Base-by-base conservation (phyloP, 2,797 vertebrate genomes). In the Tragelaphus oryx region DNA sequence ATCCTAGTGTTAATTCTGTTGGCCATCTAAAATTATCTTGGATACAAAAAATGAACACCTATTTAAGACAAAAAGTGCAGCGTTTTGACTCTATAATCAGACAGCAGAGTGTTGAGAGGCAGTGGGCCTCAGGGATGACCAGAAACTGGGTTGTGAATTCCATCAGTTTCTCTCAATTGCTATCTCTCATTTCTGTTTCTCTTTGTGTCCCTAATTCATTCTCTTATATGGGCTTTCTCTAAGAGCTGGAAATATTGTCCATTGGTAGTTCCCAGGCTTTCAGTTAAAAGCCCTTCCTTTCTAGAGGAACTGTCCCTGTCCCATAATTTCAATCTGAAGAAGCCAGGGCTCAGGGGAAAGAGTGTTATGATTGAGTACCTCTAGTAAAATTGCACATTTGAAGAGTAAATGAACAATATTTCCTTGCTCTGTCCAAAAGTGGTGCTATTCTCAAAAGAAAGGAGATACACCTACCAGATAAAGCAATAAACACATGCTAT, bases 101-200 rank as follows among this genome's bases (percentile, higher is more conserved):
- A 78, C 5, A 41, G 26, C 41, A 60, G 9, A n/a, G 30, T 33
- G 3, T 3, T 30, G 48, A 41, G 28, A 37, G 0, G 30, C 2
- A 12, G 2, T 10, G 50, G 22, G 8, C 4, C 50, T 48, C 52
- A 16, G 28, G 30, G 28, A 10, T 24, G 22, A 50, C 5, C 33
- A 20, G 41, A 62, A 24, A 10, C 26, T 41, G 48, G 5, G 3
- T 41, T 41, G 22, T 0, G 14, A 71, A 41, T 2, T n/a, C 37
- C 20, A 10, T 6, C 5, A 13, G 5, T 1, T 0, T 50, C 11
- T 37, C 17, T 59, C 50, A 52, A 1, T 41, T 26, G 13, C 8
- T 22, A 17, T 55, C n/a, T 55, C 33, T 65, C 2, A 52, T 68
- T 75, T 28, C 48, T 50, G 16, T 44, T 87, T 57, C 20, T 75